A percentile compares a stretch with the other conserved stretches of the same genome.
phyloP scores from a whole-genome alignment of 2,888 invertebrate species.

The Congeria kusceri region DNA sequence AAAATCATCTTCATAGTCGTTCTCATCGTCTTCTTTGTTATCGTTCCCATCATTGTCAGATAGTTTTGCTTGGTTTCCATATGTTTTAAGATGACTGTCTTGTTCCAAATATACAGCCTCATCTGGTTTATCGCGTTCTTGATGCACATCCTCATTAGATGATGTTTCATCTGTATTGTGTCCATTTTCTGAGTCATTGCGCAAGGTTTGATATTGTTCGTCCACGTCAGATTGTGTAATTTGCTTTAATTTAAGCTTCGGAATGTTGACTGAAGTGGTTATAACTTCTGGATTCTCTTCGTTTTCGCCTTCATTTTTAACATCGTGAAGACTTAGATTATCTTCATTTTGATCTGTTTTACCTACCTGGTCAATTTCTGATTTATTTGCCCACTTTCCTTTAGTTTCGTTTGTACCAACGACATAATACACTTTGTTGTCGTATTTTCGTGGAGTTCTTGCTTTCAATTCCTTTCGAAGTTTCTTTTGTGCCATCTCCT shows the following conservation, averaged over 20 bases:
- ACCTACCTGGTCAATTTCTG: conserved; percentile 9
- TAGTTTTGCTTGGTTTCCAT: no score
- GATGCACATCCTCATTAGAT: not conserved
- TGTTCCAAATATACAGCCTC: not conserved
- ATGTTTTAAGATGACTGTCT: not conserved
- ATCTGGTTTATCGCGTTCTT: not conserved
- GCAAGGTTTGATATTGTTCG: no score
- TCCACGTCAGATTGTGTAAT: not conserved
- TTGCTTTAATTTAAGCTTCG: not conserved
- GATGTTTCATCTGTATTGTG: not conserved
- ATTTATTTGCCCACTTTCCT: conserved; percentile 25
- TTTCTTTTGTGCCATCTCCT: conserved; percentile 21
- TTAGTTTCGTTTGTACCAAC: conserved; percentile 47
- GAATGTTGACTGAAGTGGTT: not conserved
- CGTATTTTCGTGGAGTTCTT: conserved; percentile 19
- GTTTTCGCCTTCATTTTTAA: not conserved
- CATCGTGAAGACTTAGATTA: conserved; percentile 25
- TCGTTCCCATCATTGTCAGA: not conserved
- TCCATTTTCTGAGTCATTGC: no score
- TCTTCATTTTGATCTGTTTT: conserved; percentile 1
- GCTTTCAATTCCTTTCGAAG: conserved; percentile 24
- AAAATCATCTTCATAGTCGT: conserved; percentile 45
- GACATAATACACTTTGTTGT: conserved; percentile 24
- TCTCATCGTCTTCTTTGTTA: not conserved
- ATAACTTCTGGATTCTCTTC: not conserved